These are phyloP conservation scores for Hydrozoanthus gracilis DNA, from an alignment of 92 coral and sea anemone genomes.

Conservation along the genomic window DNA sequence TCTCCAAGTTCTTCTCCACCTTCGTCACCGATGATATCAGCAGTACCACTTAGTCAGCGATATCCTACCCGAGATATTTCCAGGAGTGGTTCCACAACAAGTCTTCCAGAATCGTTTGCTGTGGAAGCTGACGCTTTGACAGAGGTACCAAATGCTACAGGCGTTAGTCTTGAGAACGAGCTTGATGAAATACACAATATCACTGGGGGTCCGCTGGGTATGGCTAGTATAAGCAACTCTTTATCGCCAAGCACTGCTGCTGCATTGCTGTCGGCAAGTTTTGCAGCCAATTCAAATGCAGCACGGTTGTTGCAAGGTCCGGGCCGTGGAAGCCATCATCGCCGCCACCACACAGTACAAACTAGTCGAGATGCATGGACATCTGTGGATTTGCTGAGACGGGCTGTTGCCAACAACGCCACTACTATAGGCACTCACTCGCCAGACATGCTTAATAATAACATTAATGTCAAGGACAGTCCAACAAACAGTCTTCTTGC, in stretches of 20 bases:
- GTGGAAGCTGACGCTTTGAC: constrained; percentile 29
- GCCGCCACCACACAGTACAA: constrained; percentile 94
- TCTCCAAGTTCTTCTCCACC: constrained; percentile 81
- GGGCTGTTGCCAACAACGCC: constrained; percentile 88
- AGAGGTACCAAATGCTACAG: constrained; percentile 42
- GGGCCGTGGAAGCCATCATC: constrained; percentile 79
- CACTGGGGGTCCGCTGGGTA: constrained; percentile 34
- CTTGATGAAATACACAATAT: constrained; percentile 35
- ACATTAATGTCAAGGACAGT: constrained; percentile 85
- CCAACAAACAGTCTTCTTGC: constrained; percentile 68
- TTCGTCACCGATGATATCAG: constrained; percentile 75
- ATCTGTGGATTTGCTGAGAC: constrained; percentile 87
- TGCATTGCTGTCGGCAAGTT: constrained; percentile 66
- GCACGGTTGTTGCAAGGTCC: constrained; percentile 56
- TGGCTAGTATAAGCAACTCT: constrained; percentile 60
- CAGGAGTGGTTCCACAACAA: constrained; percentile 42
- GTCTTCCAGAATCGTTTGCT: constrained; percentile 54
- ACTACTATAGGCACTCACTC: constrained; percentile 76
- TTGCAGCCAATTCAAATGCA: constrained; percentile 71
- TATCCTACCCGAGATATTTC: constrained; percentile 66
- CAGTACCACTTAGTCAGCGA: constrained; percentile 78
- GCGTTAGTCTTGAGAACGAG: constrained; percentile 27
- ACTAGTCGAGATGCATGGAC: constrained; percentile 90
- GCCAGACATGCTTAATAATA: constrained; percentile 93
- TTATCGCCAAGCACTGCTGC: constrained; percentile 70